Conservation (phyloP, 2,888 invertebrate genomes). For the Cerastis leucographa region DNA sequence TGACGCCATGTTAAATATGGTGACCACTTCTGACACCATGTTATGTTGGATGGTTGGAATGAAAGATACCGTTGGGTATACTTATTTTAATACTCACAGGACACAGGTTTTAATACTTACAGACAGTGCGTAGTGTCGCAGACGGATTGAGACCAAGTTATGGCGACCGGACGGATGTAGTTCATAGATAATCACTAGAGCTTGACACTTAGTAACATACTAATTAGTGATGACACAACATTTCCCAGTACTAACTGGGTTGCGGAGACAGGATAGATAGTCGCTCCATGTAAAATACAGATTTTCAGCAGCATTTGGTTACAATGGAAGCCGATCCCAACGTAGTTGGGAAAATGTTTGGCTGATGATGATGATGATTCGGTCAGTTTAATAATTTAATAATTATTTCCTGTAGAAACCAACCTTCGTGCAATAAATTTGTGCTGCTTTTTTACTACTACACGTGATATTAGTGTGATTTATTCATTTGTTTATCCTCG, state of each 20-base stretch:
- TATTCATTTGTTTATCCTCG: not conserved
- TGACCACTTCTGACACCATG: too few species aligned
- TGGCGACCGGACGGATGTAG: too few species aligned
- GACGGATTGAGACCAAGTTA: too few species aligned
- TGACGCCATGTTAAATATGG: too few species aligned
- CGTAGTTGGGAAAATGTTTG: not conserved
- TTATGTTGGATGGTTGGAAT: too few species aligned
- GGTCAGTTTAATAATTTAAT: not conserved
- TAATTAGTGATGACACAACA: too few species aligned
- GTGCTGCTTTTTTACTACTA: not conserved
- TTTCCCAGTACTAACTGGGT: not conserved
- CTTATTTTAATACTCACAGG: too few species aligned
- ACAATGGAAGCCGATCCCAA: not conserved
- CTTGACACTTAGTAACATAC: too few species aligned
- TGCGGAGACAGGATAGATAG: not conserved
- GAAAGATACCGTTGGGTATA: too few species aligned
- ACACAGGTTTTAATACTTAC: too few species aligned
- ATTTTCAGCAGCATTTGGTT: not conserved
- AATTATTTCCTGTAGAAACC: not conserved
- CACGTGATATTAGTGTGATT: not conserved
- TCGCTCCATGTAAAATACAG: not conserved
- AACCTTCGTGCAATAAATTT: not conserved
- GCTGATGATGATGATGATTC: not conserved
- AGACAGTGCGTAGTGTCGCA: too few species aligned
- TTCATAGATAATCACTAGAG: too few species aligned